Percentiles rank a stretch among this genome's conserved stretches.
These are phyloP conservation scores for Caenorhabditis macrosperma DNA, from an alignment of 2,888 invertebrate species.

Conservation along the genomic window DNA sequence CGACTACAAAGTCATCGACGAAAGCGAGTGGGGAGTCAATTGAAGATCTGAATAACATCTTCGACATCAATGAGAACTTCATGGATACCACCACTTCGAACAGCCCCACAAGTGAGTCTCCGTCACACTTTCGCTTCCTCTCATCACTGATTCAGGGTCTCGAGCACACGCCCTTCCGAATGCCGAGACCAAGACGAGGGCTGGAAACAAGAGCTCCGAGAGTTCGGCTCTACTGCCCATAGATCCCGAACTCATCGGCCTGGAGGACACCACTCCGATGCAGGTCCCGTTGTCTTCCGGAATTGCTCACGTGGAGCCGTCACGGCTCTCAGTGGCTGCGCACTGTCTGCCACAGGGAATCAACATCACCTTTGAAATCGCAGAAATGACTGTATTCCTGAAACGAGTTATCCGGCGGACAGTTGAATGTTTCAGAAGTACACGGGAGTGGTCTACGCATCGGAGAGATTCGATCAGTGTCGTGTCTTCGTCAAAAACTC, in stretches of 20 bases:
- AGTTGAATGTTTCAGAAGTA: slow-evolving; percentile 68
- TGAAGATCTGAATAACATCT: slow-evolving; percentile 43
- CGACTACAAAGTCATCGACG: not conserved
- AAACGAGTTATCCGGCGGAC: not conserved
- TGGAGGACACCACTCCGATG: slow-evolving; percentile 51
- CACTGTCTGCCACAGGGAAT: slow-evolving; percentile 68
- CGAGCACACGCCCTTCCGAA: slow-evolving; percentile 52
- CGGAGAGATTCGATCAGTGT: slow-evolving; percentile 78
- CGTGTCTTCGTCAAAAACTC: slow-evolving; percentile 69
- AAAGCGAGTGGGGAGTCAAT: slow-evolving; percentile 26
- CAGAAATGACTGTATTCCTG: slow-evolving; percentile 17
- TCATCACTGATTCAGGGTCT: slow-evolving; percentile 26
- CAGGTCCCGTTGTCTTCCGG: slow-evolving; percentile 48
- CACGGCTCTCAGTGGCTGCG: slow-evolving; percentile 53
- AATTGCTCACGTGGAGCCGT: slow-evolving; percentile 60
- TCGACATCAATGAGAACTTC: slow-evolving; percentile 40
- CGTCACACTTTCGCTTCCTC: not conserved
- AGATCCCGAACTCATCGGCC: slow-evolving; percentile 53
- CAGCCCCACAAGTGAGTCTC: slow-evolving; percentile 16
- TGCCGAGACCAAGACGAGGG: slow-evolving; percentile 17
- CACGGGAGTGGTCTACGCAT: slow-evolving; percentile 79
- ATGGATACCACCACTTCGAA: slow-evolving; percentile 31
- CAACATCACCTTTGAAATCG: slow-evolving; percentile 66
- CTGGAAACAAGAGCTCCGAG: slow-evolving; percentile 12
- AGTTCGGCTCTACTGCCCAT: slow-evolving; percentile 42